A percentile compares a stretch with the other conserved stretches of the same genome.
Conservation (phyloP, 2,888 invertebrate genomes). For the Muscina levida region DNA sequence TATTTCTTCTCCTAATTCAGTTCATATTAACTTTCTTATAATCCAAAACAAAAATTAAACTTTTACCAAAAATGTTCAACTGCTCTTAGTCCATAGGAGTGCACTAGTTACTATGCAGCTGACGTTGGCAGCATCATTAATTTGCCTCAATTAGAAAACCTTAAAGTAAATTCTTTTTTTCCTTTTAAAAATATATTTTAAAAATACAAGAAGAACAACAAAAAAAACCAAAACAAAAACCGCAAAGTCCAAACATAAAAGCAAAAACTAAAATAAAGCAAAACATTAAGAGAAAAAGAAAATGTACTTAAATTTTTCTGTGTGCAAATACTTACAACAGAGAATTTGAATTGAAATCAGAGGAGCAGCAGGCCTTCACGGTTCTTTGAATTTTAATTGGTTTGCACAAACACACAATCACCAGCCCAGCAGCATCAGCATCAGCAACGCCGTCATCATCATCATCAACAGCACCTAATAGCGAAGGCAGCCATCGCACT, state of each 20-base stretch:
- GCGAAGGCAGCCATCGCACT: neutral
- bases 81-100: no score
- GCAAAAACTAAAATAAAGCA: neutral
- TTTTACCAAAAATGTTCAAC: no score
- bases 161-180: slow-evolving; percentile 56
- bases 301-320: slow-evolving; percentile 52
- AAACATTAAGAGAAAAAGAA: slow-evolving; percentile 31
- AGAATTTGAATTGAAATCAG: slow-evolving; percentile 35
- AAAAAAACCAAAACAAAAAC: neutral
- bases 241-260: neutral
- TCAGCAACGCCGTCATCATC: neutral
- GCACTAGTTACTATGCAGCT: no score
- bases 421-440: neutral
- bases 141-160: slow-evolving; percentile 63
- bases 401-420: slow-evolving; percentile 59
- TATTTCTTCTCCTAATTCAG: no score
- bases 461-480: neutral
- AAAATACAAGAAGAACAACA: slow-evolving; percentile 13
- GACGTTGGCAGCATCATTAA: slow-evolving; percentile 57
- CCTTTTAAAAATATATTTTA: slow-evolving; percentile 44
- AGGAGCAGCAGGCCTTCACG: slow-evolving; percentile 61
- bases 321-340: slow-evolving; percentile 47
- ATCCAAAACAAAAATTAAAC: no score
- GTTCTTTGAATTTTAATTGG: slow-evolving; percentile 66
- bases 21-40: no score